These are phyloP conservation scores for Xerus inauris DNA, from an alignment of 2,113 vertebrate species.

Conservation along the genomic window DNA sequence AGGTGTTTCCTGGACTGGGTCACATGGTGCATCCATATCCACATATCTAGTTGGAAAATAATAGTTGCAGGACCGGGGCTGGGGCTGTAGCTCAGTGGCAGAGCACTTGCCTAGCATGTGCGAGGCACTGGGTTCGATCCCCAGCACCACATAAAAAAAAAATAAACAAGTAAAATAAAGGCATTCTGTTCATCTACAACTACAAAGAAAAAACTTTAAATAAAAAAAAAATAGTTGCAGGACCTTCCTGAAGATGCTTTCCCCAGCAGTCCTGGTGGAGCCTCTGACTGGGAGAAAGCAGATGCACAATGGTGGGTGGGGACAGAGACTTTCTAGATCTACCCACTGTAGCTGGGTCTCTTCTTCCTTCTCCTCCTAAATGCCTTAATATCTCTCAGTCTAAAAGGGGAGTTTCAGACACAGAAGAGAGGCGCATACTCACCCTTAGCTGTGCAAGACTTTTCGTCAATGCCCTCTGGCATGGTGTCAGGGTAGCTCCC, in stretches of 20 bases:
- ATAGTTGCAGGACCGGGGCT: rapidly evolving
- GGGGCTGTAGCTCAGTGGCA: no score
- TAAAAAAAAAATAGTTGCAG: no score
- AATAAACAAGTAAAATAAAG: no score
- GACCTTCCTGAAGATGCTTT: background rate
- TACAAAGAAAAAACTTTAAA: no score
- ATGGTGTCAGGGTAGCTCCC: background rate
- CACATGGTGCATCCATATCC: background rate
- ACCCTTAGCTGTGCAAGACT: background rate
- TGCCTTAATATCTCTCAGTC: background rate
- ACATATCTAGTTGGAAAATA: background rate
- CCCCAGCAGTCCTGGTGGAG: rapidly evolving
- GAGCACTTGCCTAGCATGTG: no score
- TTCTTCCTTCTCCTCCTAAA: background rate
- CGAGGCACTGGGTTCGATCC: no score
- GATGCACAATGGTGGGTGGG: no score
- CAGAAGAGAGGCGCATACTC: background rate
- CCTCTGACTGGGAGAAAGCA: background rate
- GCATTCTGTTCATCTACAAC: no score
- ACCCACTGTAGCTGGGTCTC: background rate
- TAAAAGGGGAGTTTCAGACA: background rate
- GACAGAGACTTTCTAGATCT: background rate
- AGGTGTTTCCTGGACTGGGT: background rate
- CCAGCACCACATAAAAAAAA: no score
- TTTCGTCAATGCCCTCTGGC: no score